These are phyloP conservation scores for Aphrophora alni DNA, from an alignment of 2,888 invertebrate genomes.

Conservation along the genomic window DNA sequence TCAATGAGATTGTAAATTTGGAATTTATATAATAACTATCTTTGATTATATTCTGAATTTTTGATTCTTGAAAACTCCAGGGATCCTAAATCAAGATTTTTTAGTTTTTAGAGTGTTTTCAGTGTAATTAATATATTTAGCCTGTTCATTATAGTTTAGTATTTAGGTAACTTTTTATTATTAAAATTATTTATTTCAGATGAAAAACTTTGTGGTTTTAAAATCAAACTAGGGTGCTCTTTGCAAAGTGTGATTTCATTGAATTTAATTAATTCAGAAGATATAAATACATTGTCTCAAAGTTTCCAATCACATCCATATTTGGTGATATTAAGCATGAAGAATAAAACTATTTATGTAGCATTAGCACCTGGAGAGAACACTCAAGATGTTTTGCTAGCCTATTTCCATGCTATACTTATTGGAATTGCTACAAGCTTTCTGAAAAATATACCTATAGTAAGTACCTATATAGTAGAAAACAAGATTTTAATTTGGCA, in stretches of 20 bases:
- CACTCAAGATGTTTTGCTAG: slow-evolving; percentile 66
- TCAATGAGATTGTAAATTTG: too few relatives aligned
- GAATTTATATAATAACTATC: too few relatives aligned
- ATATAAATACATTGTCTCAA: slow-evolving; percentile 58
- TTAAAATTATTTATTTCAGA: slow-evolving; percentile 59
- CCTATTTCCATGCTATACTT: slow-evolving; percentile 67
- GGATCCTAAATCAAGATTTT: too few relatives aligned
- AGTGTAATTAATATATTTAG: too few relatives aligned
- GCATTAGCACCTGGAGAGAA: slow-evolving; percentile 62
- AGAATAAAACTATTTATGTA: slow-evolving; percentile 62
- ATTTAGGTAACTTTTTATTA: too few relatives aligned
- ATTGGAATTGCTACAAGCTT: slow-evolving; percentile 39
- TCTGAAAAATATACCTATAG: slow-evolving; percentile 34
- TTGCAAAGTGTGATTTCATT: slow-evolving; percentile 57
- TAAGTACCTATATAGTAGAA: too few relatives aligned
- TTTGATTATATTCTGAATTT: too few relatives aligned
- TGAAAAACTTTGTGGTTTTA: slow-evolving; percentile 65
- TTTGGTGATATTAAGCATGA: slow-evolving; percentile 62
- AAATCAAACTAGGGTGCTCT: slow-evolving; percentile 67
- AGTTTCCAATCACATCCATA: slow-evolving; percentile 63
- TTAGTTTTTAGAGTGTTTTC: too few relatives aligned
- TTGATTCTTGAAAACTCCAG: too few relatives aligned
- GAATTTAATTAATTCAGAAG: slow-evolving; percentile 51
- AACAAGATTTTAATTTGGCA: too few relatives aligned
- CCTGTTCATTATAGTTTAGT: too few relatives aligned